phyloP scores from a whole-genome alignment of 2,113 vertebrate genomes.

The Melanostigma gelatinosum region DNA sequence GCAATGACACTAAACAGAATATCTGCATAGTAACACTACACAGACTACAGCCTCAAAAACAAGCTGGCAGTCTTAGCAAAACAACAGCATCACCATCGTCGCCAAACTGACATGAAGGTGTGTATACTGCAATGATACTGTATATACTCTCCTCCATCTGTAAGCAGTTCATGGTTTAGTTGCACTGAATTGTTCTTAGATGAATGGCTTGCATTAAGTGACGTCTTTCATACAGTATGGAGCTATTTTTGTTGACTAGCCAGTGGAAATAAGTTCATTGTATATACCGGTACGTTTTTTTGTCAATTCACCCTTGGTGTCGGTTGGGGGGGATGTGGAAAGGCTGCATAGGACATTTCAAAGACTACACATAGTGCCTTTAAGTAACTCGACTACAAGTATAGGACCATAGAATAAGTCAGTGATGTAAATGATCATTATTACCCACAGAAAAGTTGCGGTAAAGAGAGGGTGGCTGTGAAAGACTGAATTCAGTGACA shows the following conservation, averaged over 20 bases:
- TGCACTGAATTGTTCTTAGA: not conserved
- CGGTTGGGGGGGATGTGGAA: not conserved
- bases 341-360: not conserved
- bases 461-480: not conserved
- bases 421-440: not conserved
- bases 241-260: not conserved
- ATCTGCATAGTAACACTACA: not conserved
- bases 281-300: not conserved
- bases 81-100: not conserved
- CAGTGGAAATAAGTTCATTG: not conserved
- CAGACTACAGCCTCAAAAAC: not conserved
- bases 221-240: not conserved
- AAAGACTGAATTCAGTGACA: not conserved
- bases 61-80: not conserved
- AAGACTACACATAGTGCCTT: not conserved
- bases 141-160: slow-evolving; percentile 1
- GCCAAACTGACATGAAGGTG: not conserved
- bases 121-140: not conserved
- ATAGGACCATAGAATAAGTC: not conserved
- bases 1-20: slow-evolving; percentile 18
- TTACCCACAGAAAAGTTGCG: not conserved
- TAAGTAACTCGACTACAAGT: not conserved
- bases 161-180: not conserved
- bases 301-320: not conserved
- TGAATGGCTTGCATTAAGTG: slow-evolving; percentile 2